Evolutionary conservation across 2,888 invertebrate genomes (phyloP).

Genomic region (Anagyrus pseudococci): DNA sequence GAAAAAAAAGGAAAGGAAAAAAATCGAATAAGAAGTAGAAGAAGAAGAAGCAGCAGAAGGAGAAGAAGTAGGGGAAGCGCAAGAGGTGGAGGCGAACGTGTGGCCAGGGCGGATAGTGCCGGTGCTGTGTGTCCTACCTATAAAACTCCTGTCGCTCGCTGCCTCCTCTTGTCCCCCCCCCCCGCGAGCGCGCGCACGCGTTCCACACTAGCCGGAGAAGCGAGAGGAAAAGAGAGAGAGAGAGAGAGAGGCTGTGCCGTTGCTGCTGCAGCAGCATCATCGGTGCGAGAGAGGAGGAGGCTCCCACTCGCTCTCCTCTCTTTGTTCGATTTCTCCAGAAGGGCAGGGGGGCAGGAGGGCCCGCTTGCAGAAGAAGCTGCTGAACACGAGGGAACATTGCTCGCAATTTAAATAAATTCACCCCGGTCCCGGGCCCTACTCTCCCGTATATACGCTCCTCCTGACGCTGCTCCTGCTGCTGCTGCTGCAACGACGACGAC

Average conservation of each 20-base stretch:
- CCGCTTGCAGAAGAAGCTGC: constrained; percentile 51
- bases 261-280: constrained; percentile 27
- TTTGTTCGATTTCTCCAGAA: constrained; percentile 49
- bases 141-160: constrained; percentile 35
- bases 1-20: too few species aligned
- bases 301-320: constrained; percentile 31
- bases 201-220: not conserved
- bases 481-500: constrained; percentile 37
- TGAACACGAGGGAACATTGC: constrained; percentile 61
- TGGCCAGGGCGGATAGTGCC: constrained; percentile 25
- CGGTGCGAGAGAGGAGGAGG: not conserved
- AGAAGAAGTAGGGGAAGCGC: not conserved
- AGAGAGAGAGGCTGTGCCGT: constrained; percentile 24
- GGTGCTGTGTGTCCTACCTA: constrained; percentile 33
- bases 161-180: constrained; percentile 24
- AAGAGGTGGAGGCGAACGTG: constrained; percentile 2
- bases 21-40: not conserved
- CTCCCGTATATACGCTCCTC: not conserved
- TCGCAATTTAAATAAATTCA: constrained; percentile 62
- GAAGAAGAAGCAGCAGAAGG: not conserved
- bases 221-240: not conserved
- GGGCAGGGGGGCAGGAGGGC: not conserved
- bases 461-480: constrained; percentile 35
- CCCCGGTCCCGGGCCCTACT: constrained; percentile 26
- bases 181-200: not conserved